These are phyloP conservation scores for Drosophila hamatofila DNA, from an alignment of 2,888 invertebrate species.

Conservation along the genomic window DNA sequence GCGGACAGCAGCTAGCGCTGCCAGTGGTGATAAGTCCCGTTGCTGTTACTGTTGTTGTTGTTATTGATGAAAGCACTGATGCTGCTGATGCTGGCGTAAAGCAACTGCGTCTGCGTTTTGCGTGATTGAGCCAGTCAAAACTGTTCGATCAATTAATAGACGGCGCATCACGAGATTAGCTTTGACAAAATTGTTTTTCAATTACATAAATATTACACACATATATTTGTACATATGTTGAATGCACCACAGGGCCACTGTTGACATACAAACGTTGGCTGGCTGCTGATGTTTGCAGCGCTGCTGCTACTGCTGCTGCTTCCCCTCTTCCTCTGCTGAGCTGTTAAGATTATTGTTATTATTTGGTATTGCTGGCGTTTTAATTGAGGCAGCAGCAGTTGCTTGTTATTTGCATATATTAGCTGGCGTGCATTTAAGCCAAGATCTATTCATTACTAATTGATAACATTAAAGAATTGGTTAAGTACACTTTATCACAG, in stretches of 20 bases:
- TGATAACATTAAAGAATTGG: constrained; percentile 62
- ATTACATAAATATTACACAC: constrained; percentile 72
- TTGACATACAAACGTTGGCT: constrained; percentile 56
- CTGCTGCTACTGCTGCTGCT: constrained; percentile 27
- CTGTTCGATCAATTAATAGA: constrained; percentile 57
- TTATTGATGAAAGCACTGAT: constrained; percentile 1
- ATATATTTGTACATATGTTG: background rate
- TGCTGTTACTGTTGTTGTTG: constrained; percentile 2
- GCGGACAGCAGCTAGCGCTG: constrained; percentile 3
- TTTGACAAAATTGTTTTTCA: constrained; percentile 59
- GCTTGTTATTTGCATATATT: constrained; percentile 29
- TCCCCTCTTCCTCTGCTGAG: constrained; percentile 15
- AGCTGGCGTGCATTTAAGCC: constrained; percentile 25
- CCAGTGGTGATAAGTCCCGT: constrained; percentile 30
- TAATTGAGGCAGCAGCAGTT: background rate
- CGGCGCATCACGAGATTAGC: constrained; percentile 64
- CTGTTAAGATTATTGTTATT: constrained; percentile 33
- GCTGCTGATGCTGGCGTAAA: constrained; percentile 13
- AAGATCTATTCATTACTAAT: constrained; percentile 54
- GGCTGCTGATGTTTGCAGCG: constrained; percentile 30
- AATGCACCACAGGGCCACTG: constrained; percentile 5
- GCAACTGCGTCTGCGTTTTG: constrained; percentile 30
- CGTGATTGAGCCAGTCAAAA: constrained; percentile 14
- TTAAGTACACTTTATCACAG: constrained; percentile 78
- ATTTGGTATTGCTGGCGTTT: constrained; percentile 5